These are phyloP conservation scores for Macrotrachela quadricornifera DNA, from an alignment of 1,140 invertebrate genomes.

Conservation along the genomic window DNA sequence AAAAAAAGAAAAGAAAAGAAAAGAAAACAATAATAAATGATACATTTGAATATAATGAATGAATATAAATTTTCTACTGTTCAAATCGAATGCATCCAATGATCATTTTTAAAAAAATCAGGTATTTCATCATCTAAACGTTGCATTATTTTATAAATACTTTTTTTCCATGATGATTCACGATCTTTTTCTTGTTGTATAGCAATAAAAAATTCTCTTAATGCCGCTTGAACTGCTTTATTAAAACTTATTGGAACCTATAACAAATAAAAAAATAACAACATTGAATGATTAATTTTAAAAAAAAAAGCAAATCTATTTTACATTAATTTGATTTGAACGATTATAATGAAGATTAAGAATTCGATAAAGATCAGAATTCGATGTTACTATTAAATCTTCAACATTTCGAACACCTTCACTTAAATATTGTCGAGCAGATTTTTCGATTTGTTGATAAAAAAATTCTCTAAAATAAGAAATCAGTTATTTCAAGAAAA, in stretches of 20 bases:
- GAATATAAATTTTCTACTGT: too few species aligned
- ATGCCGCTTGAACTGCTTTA: slow-evolving; percentile 80
- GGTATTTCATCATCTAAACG: slow-evolving; percentile 91
- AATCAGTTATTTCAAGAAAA: not conserved
- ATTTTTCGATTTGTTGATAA: slow-evolving; percentile 99
- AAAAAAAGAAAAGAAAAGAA: too few species aligned
- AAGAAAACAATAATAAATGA: too few species aligned
- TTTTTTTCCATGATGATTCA: slow-evolving; percentile 99
- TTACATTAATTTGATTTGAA: slow-evolving; percentile 99
- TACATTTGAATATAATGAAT: too few species aligned
- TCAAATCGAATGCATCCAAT: slow-evolving; percentile 70
- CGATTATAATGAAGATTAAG: slow-evolving; percentile 98
- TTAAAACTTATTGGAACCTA: slow-evolving; percentile 92
- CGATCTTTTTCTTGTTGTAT: slow-evolving; percentile 79
- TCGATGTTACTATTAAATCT: slow-evolving; percentile 69
- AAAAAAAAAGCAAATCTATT: slow-evolving; percentile 2
- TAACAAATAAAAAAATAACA: slow-evolving; percentile 11
- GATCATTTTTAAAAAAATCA: slow-evolving; percentile 96
- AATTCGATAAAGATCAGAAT: slow-evolving; percentile 88
- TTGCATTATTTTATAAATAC: slow-evolving; percentile 98
- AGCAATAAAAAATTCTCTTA: slow-evolving; percentile 93
- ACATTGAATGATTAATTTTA: not conserved
- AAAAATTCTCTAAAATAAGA: slow-evolving; percentile 61
- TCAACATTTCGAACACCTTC: slow-evolving; percentile 68
- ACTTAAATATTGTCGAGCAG: slow-evolving; percentile 81